Conservation (phyloP, 2,113 vertebrate genomes). For the mouse (Mus musculus) region GRCm39 chr19:13688001-13688500, state of each 20-base stretch:
- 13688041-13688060: too few species aligned
- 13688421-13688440: not conserved
- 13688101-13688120: too few species aligned
- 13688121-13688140: too few species aligned
- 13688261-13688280: not conserved
- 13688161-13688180: too few species aligned
- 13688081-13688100: too few species aligned
- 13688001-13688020: too few species aligned
- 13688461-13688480: too few species aligned
- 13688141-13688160: too few species aligned
- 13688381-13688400: not conserved
- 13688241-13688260: not conserved
- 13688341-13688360: not conserved
- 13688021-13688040: too few species aligned
- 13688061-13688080: too few species aligned
- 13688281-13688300: not conserved
- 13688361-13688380: not conserved
- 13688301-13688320: not conserved
- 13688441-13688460: too few species aligned
- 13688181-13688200: not conserved
- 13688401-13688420: not conserved
- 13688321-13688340: not conserved
- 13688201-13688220: not conserved
- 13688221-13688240: not conserved
- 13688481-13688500: not conserved